Evolutionary conservation across 2,113 vertebrate species (phyloP).

Genomic region (Dissostichus mawsoni): DNA sequence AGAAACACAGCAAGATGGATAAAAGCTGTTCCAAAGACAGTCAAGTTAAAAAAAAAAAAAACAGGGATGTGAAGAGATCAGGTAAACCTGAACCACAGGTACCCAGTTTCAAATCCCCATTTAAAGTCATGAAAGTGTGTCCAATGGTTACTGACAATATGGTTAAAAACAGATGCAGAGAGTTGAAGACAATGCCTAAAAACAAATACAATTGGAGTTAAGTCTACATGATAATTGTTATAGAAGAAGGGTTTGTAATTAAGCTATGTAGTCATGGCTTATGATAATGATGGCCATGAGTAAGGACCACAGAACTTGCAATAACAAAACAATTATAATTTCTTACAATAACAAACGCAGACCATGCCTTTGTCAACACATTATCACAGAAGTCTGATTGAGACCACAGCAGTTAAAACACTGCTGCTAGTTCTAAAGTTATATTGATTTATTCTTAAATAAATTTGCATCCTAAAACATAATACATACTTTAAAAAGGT

Average conservation of each 20-base stretch:
- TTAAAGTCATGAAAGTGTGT: background rate
- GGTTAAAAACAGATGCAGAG: background rate
- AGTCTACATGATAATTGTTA: slow-evolving; percentile 4
- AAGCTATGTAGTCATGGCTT: slow-evolving; percentile 21
- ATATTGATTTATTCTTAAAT: background rate
- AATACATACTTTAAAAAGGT: background rate
- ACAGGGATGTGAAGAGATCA: no score
- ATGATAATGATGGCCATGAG: slow-evolving; percentile 19
- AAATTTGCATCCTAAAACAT: background rate
- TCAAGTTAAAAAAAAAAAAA: no score
- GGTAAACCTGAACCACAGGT: no score
- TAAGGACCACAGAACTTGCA: slow-evolving; percentile 15
- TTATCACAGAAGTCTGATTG: background rate
- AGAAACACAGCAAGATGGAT: no score
- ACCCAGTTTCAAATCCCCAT: no score
- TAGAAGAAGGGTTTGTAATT: slow-evolving; percentile 13
- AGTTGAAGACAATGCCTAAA: background rate
- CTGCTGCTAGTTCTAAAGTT: background rate
- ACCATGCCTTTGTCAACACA: slow-evolving; percentile 13
- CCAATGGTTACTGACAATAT: background rate
- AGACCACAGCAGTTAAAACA: background rate
- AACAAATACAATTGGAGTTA: background rate
- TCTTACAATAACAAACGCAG: slow-evolving; percentile 4
- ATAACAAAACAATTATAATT: slow-evolving; percentile 32
- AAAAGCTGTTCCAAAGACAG: no score